Base-by-base conservation (phyloP, 2,113 vertebrate genomes). In the Thalassoma bifasciatum region DNA sequence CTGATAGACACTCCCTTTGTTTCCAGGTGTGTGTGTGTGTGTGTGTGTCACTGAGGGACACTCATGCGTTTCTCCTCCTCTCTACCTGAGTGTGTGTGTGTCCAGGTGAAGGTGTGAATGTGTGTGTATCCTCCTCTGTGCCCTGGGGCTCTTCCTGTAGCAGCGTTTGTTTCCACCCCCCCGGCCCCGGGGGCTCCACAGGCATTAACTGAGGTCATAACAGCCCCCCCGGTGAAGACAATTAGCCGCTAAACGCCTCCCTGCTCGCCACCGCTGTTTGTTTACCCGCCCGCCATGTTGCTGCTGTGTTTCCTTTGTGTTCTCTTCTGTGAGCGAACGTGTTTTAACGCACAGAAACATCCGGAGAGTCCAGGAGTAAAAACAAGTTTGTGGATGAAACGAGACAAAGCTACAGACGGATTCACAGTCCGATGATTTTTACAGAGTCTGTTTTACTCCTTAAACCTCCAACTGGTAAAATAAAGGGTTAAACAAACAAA, bases 121-220 rank as follows among this genome's bases (percentile, higher is more conserved):
- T 60, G 30, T 50, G 10, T 75, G 82, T 72, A 61, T 62, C 66
- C 56, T 77, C 60, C 69, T 61, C 71, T 11, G 24, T 75, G 88
- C 82, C 93, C 92, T 75, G 50, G 63, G 93, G 93, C 91, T 90
- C 89, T 94, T 94, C 93, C 93, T 94, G 93, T 89, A 86, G 71
- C 86, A 72, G 89, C 44, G 56, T 90, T 83, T 82, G 81, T 91
- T 91, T 90, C 89, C 82, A 67, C 66, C 84, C 86, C 86, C 66
- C 77, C 82, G 90, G 82, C 80, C 78, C 61, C 58, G 79, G 81
- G 81, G 86, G 79, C 72, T 82, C 90, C 85, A 75, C 87, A 85
- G 74, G 79, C 86, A 83, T 85, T 66, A 91, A 87, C 87, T 76
- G 74, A 88, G 69, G 69, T 86, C 75, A 72, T 66, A 84, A 88